A percentile compares a stretch with the other conserved stretches of the same genome.
phyloP scores from a whole-genome alignment of 92 coral and sea anemone genomes.

The Phenganax marumi region DNA sequence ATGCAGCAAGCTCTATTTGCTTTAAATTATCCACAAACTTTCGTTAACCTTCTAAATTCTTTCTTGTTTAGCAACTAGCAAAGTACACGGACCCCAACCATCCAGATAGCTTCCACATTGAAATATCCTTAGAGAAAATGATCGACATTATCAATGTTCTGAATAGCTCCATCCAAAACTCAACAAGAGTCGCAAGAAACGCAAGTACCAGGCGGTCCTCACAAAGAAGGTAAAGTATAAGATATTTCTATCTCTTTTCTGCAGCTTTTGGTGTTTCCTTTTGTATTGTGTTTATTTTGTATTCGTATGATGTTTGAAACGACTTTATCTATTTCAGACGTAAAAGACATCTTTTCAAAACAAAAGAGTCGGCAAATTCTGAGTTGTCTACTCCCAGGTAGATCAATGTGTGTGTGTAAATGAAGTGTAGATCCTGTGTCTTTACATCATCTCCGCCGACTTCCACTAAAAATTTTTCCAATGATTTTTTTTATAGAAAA shows the following conservation, averaged over 20 bases:
- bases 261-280: background rate
- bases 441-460: background rate
- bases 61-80: slow-evolving; percentile 74
- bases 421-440: background rate
- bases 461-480: background rate
- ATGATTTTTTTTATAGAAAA: background rate
- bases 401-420: background rate
- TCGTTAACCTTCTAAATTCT: no score
- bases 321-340: background rate
- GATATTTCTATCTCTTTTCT: background rate
- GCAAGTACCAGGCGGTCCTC: slow-evolving; percentile 10
- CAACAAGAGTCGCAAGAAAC: slow-evolving; percentile 37
- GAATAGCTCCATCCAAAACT: slow-evolving; percentile 93
- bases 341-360: slow-evolving; percentile 21
- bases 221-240: slow-evolving; percentile 8
- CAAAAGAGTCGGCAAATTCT: slow-evolving; percentile 17
- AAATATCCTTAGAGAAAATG: slow-evolving; percentile 90
- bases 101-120: slow-evolving; percentile 91
- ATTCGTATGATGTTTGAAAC: no score
- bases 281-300: background rate
- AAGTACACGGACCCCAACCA: slow-evolving; percentile 87
- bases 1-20: no score
- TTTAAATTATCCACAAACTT: no score
- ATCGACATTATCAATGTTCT: slow-evolving; percentile 85
- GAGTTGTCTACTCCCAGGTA: slow-evolving; percentile 29